These are phyloP conservation scores for Nasonia giraulti DNA, from an alignment of 1,140 invertebrate genomes.

Conservation along the genomic window DNA sequence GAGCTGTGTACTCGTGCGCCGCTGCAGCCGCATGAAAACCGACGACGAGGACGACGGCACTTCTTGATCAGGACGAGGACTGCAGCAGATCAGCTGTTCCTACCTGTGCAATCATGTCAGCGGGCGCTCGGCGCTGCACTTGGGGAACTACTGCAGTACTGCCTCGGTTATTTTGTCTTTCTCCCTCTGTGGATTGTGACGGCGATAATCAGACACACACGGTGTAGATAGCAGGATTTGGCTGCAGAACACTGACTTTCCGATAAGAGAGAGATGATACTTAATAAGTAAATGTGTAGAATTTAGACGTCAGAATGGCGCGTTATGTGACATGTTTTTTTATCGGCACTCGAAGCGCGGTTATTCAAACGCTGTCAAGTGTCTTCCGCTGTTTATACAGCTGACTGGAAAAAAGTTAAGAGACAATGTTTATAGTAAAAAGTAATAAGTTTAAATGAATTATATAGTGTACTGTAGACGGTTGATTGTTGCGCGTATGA, in stretches of 20 bases:
- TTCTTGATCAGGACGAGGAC: constrained; percentile 47
- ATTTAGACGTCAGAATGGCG: not conserved
- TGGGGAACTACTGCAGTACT: not conserved
- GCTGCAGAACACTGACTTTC: not conserved
- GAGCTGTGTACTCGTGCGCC: not conserved
- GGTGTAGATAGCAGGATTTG: not conserved
- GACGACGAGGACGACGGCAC: not conserved
- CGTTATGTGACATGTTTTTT: not conserved
- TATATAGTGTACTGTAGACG: too few species aligned
- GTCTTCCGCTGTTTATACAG: too few species aligned
- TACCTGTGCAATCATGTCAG: constrained; percentile 47
- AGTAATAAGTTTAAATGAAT: too few species aligned
- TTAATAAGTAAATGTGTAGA: too few species aligned
- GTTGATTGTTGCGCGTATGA: too few species aligned
- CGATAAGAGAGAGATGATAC: not conserved
- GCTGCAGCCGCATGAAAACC: constrained; percentile 21
- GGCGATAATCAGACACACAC: not conserved
- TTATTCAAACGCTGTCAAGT: not conserved
- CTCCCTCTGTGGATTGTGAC: too few species aligned
- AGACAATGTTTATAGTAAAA: too few species aligned
- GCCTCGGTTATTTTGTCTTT: not conserved
- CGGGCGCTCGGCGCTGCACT: not conserved
- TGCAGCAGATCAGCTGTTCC: constrained; percentile 64
- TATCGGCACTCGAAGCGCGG: not conserved
- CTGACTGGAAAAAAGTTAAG: too few species aligned